Evolutionary conservation across 37 sponge, comb jelly and placozoan genomes (phyloP).

Genomic region (Axinella damicornis): DNA sequence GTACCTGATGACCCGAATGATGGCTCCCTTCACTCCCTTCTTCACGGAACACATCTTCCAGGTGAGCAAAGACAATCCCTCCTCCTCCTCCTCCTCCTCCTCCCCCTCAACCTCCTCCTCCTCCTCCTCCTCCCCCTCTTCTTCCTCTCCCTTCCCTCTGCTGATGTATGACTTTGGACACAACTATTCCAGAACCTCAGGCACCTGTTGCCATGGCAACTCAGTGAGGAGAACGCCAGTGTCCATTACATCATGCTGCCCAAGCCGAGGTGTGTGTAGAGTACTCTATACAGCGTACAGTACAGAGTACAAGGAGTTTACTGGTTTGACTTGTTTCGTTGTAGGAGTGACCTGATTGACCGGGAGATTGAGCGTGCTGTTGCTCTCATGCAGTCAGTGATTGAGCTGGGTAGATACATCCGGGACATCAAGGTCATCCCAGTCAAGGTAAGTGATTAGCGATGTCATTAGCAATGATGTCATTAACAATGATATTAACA

Average conservation of each 20-base stretch:
- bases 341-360: conserved; percentile 83
- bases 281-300: too few species aligned
- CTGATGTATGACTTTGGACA: too few species aligned
- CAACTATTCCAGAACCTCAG: conserved; percentile 72
- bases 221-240: conserved; percentile 69
- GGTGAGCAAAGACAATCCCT: neutral
- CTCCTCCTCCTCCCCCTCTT: neutral
- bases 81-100: neutral
- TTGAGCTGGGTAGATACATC: conserved; percentile 90
- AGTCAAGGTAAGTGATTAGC: conserved; percentile 72
- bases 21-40: conserved; percentile 99
- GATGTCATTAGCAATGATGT: too few species aligned
- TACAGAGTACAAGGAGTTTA: too few species aligned
- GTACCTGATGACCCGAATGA: conserved; percentile 86
- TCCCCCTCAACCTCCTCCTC: neutral
- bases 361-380: conserved; percentile 82
- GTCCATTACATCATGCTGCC: conserved; percentile 92
- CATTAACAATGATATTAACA: too few species aligned
- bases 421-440: conserved; percentile 96
- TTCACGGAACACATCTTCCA: conserved; percentile 96
- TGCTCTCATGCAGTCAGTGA: conserved; percentile 90
- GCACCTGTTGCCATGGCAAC: conserved; percentile 42
- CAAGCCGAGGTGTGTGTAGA: conserved; percentile 58
- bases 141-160: neutral
- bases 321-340: neutral